Percentiles rank a stretch among this genome's conserved stretches.
phyloP scores from a whole-genome alignment of 2,113 vertebrate species.

The Plecturocebus donacophilus region DNA sequence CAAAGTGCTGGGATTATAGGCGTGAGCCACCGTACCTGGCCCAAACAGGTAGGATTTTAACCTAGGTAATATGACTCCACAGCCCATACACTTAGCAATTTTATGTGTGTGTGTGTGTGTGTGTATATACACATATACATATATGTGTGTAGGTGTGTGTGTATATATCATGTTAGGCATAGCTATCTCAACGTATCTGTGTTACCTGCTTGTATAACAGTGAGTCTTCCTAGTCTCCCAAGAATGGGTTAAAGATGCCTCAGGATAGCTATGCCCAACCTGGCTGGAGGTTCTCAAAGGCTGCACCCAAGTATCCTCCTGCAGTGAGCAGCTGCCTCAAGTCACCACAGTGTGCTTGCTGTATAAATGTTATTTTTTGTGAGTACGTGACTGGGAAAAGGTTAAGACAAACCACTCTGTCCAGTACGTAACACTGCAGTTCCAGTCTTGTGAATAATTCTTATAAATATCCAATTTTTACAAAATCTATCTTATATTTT shows the following conservation, averaged over 20 bases:
- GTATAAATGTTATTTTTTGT: conserved; percentile 2
- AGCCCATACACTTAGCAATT: background rate
- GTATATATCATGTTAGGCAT: background rate
- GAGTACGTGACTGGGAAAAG: background rate
- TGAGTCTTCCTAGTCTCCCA: background rate
- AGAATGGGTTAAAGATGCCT: background rate
- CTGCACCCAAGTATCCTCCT: background rate
- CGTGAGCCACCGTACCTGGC: too few relatives aligned
- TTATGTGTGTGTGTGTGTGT: background rate
- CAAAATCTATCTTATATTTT: background rate
- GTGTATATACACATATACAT: too few relatives aligned
- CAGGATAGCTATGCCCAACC: background rate
- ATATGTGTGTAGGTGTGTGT: too few relatives aligned
- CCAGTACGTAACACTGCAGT: background rate
- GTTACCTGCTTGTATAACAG: background rate
- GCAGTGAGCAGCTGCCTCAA: background rate
- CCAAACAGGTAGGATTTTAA: conserved; percentile 23
- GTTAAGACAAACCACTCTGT: background rate
- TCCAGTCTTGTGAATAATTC: background rate
- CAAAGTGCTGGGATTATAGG: too few relatives aligned
- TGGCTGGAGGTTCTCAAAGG: background rate
- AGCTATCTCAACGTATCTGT: background rate
- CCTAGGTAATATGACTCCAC: background rate
- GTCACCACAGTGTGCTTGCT: background rate
- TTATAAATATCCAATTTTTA: background rate